Conservation (phyloP, 2,113 vertebrate genomes). For the Aspiorhynchus laticeps region DNA sequence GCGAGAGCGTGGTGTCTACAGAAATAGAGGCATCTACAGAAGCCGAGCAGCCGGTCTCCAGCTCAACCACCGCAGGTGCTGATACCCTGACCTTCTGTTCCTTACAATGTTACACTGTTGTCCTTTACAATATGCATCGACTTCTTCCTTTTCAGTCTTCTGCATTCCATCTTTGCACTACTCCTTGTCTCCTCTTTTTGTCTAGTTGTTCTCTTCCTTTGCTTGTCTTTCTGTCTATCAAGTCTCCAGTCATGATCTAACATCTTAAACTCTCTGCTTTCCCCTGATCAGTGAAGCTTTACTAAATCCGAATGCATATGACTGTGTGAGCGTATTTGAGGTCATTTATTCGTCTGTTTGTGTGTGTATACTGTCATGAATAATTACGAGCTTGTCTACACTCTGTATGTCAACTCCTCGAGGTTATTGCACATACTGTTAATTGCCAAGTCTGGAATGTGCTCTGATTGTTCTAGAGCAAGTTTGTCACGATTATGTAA, state of each 20-base stretch:
- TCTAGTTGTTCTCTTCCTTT: not conserved
- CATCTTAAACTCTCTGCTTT: not conserved
- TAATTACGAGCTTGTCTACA: slow-evolving; percentile 26
- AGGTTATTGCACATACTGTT: slow-evolving; percentile 9
- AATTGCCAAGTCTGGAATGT: slow-evolving; percentile 14
- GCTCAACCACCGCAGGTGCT: slow-evolving; percentile 52
- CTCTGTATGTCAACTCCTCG: not conserved
- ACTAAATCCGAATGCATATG: not conserved
- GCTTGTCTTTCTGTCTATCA: not conserved
- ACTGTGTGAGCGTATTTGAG: not conserved
- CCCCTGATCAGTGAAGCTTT: not conserved
- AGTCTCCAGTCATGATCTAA: not conserved
- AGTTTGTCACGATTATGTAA: slow-evolving; percentile 45
- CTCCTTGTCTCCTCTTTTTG: not conserved
- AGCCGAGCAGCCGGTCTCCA: slow-evolving; percentile 24
- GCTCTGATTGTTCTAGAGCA: slow-evolving; percentile 41
- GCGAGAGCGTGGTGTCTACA: not conserved
- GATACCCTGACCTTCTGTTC: slow-evolving; percentile 12
- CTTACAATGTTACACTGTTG: slow-evolving; percentile 23
- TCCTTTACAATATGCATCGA: not conserved
- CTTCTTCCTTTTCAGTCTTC: not conserved
- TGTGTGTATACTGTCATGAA: slow-evolving; percentile 16
- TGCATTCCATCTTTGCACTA: not conserved
- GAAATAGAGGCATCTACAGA: slow-evolving; percentile 25
- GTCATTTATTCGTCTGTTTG: not conserved